Percentiles rank a stretch among this genome's conserved stretches.
Evolutionary conservation across 37 sponge, comb jelly and placozoan species (phyloP).

Genomic region (Hormiphora californensis): DNA sequence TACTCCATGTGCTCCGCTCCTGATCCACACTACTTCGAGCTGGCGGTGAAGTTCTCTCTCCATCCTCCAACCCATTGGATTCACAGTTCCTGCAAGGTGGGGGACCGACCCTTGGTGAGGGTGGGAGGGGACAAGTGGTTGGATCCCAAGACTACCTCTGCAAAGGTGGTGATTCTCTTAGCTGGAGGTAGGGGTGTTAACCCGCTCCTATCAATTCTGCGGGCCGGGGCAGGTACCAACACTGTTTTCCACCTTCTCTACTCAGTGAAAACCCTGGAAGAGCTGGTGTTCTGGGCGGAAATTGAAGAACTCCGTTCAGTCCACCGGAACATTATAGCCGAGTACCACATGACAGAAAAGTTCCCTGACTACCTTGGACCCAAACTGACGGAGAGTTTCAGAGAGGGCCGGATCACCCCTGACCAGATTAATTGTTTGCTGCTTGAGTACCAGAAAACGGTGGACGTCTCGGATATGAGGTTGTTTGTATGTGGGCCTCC

Average conservation of each 20-base stretch:
- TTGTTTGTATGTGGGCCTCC: constrained; percentile 74
- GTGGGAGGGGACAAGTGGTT: constrained; percentile 73
- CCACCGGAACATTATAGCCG: background rate
- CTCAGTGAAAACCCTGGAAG: constrained; percentile 51
- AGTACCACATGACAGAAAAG: constrained; percentile 61
- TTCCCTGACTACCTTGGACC: background rate
- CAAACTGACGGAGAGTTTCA: background rate
- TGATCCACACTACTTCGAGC: constrained; percentile 42
- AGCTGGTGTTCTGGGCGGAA: constrained; percentile 64
- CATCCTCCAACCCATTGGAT: constrained; percentile 82
- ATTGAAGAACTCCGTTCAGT: constrained; percentile 46
- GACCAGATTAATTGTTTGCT: background rate
- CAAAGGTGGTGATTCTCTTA: constrained; percentile 59
- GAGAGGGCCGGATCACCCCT: background rate
- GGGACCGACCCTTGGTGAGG: constrained; percentile 57
- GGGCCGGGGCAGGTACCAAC: background rate
- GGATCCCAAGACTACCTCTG: constrained; percentile 25
- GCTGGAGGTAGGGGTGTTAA: constrained; percentile 83
- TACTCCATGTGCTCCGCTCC: constrained; percentile 81
- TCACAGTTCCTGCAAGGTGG: constrained; percentile 64
- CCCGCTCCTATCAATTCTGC: constrained; percentile 72
- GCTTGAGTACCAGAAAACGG: background rate
- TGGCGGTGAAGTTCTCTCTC: constrained; percentile 67
- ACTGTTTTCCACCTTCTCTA: constrained; percentile 64
- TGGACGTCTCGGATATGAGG: background rate